Evolutionary conservation across 2,113 vertebrate species (phyloP).

Genomic region (Onychostruthus taczanowskii): DNA sequence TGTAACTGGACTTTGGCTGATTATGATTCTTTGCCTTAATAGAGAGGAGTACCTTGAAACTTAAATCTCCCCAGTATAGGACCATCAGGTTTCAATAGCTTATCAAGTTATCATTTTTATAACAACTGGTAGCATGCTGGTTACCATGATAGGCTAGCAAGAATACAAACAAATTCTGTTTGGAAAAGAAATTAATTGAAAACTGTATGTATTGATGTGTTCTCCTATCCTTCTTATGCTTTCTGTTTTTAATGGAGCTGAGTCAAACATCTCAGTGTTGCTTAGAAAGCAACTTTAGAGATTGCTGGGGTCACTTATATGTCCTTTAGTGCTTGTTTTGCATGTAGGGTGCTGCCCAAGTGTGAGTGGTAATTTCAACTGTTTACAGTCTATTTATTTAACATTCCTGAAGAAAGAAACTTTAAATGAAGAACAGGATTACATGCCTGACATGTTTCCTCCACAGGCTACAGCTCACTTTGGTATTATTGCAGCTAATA

Average conservation of each 20-base stretch:
- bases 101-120: neutral
- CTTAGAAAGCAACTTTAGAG: conserved; percentile 2
- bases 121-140: neutral
- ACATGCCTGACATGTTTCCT: neutral
- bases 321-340: conserved; percentile 33
- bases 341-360: neutral
- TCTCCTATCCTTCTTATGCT: neutral
- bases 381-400: conserved; percentile 53
- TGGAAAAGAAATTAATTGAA: neutral
- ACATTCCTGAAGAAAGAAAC: conserved; percentile 49
- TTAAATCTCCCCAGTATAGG: neutral
- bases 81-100: neutral
- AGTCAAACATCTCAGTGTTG: neutral
- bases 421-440: conserved; percentile 43
- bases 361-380: neutral
- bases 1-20: neutral
- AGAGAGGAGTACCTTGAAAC: neutral
- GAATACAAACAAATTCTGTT: neutral
- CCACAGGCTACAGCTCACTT: neutral
- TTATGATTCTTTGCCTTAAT: neutral
- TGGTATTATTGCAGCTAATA: neutral
- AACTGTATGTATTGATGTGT: neutral
- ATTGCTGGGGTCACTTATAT: neutral
- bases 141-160: neutral
- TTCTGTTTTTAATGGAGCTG: neutral